Evolutionary conservation across 1,140 invertebrate genomes (phyloP).

Genomic region (Papilio glaucus): DNA sequence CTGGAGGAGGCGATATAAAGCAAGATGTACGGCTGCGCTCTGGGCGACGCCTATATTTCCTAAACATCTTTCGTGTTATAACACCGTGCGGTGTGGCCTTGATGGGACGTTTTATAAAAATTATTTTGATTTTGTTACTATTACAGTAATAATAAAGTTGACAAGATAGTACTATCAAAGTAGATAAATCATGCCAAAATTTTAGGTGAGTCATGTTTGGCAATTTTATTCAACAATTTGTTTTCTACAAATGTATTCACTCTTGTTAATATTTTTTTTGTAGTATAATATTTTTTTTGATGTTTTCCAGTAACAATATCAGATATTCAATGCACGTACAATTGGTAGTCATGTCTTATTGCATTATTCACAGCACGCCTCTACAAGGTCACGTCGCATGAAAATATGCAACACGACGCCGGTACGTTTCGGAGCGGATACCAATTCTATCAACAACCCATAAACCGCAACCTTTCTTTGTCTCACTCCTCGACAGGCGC

Average conservation of each 20-base stretch:
- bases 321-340: conserved; percentile 20
- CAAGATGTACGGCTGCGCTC: conserved; percentile 90
- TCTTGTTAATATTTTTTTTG: background rate
- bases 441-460: conserved; percentile 84
- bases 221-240: background rate
- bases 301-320: conserved; percentile 1
- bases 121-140: background rate
- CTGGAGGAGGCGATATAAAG: conserved; percentile 88
- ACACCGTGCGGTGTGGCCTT: conserved; percentile 70
- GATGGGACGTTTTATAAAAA: conserved; percentile 54
- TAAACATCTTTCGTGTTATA: conserved; percentile 82
- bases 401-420: conserved; percentile 83
- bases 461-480: conserved; percentile 83
- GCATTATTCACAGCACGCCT: conserved; percentile 44
- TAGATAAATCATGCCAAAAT: background rate
- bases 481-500: conserved; percentile 74
- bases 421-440: conserved; percentile 81
- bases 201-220: background rate
- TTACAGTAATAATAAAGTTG: background rate
- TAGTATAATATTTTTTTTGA: conserved; percentile 5
- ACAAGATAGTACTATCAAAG: background rate
- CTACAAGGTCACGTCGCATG: conserved; percentile 69
- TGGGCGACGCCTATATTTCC: conserved; percentile 81
- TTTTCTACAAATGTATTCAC: background rate
- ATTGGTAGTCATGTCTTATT: conserved; percentile 14